Base-by-base conservation (phyloP, 2,797 vertebrate species). In the Peromyscus melanophrys region DNA sequence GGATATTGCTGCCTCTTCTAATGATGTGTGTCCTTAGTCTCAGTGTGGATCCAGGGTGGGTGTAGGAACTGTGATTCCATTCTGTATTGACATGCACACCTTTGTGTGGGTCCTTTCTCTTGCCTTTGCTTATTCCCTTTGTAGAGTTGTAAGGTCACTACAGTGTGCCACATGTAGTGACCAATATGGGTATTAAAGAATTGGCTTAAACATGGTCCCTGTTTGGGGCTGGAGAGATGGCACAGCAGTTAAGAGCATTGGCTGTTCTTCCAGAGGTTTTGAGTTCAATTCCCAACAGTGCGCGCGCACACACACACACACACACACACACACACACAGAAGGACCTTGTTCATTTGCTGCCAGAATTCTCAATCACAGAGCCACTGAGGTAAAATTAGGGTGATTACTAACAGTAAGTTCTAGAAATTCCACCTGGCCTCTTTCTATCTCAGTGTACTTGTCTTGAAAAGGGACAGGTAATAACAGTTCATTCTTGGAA, bases 121-220 rank as follows among this genome's bases (percentile, higher is more conserved):
- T 90, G 52, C 86, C 52, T n/a, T 83, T 90, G 52, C 86, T 65
- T n/a, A 73, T 81, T 59, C 25, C 73, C 57, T 87, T 88, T 95
- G 37, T 81, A 85, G 78, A 87, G 52, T 16, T 27, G 1, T 80
- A 23, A 75, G 76, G 65, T 69, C 91, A n/a, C 14, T 1, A 3
- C n/a, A 17, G 16, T 76, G 4, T 67, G 59, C 55, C 73, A 21
- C 43, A 27, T 75, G 80, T 14, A 23, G 27, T 40, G 61, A 61
- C 13, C 13, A 61, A 27, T 40, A 23, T 40, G 13, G 11, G 16
- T 37, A 52, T 69, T 13, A 31, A 73, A 91, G 37, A 63, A 92
- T 19, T 34, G 81, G 63, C 9, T 89, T 52, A 61, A 86, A 25
- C 19, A 4, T 5, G 9, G 57, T n/a, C 34, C 69, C 34, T 76